Evolutionary conservation across 1,140 invertebrate species (phyloP), one percentile per base, ranked within the genome.

Genomic region (Coenobita brevimanus): DNA sequence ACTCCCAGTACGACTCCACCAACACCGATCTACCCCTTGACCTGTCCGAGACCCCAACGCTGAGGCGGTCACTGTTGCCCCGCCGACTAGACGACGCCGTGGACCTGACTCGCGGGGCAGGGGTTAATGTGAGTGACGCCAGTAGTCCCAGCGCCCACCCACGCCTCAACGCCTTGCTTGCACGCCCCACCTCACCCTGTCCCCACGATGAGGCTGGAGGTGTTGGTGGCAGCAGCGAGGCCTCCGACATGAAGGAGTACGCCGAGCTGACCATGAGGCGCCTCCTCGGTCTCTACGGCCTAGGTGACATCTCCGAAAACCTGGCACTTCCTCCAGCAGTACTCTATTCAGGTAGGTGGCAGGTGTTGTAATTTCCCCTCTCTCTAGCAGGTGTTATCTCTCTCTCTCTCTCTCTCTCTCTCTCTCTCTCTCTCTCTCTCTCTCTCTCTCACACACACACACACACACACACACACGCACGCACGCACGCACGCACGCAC

Each of bases 231-330:
- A 62, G 43, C 83, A 54, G 27, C 76, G 88, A 75, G 21, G 75
- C 93, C 75, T 92, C 93, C 64, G 92, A 92, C 38, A 93, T 96
- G 92, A 94, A 94, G 89, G 95, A 96, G 91, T 96, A 95, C 92
- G 95, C 95, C 4, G 95, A 96, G 92, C 95, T 94, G 80, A 96
- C 95, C 2, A 96, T 96, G 95, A 95, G 95, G 88, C 95, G 96
- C 92, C 92, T 96, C 46, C 92, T 96, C 24, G 94, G 95, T 21
- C 95, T 96, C 89, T 96, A 96, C 91, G 95, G 95, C 46, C 92
- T 95, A 41, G 92, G 92, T 46, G 93, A 94, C 91, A 90, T 93
- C 82, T 92, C 92, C 21, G 94, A 94, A 89, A 92, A 92, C 84
- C 92, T 93, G 84, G 93, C 92, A 89, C 92, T 92, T 87, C 93